Conservation (phyloP, 2,797 vertebrate genomes). For the Novumbra hubbsi region DNA sequence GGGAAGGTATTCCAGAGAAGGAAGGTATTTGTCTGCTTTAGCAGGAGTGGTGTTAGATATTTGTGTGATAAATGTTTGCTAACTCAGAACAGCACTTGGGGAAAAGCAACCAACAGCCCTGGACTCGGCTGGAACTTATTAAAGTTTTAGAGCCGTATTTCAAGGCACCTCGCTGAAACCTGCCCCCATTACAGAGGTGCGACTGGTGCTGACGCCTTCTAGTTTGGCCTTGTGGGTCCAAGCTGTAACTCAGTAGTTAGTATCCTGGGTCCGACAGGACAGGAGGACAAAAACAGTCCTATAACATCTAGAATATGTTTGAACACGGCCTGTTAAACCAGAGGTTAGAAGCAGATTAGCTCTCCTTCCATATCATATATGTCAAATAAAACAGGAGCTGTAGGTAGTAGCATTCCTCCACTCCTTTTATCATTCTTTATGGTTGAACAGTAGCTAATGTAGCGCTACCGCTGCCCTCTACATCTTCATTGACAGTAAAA, state of each 20-base stretch:
- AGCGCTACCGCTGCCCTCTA: constrained; percentile 60
- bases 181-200: constrained; percentile 76
- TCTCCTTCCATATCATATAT: constrained; percentile 39
- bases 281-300: constrained; percentile 23
- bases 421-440: constrained; percentile 53
- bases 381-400: constrained; percentile 49
- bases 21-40: constrained; percentile 86
- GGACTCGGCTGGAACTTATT: constrained; percentile 79
- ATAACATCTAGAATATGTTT: constrained; percentile 34
- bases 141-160: constrained; percentile 77
- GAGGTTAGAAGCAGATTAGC: constrained; percentile 16
- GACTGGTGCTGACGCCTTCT: constrained; percentile 52
- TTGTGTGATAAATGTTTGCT: constrained; percentile 82
- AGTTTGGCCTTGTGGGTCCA: constrained; percentile 42
- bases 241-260: constrained; percentile 46
- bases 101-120: constrained; percentile 69
- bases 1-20: constrained; percentile 72
- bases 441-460: constrained; percentile 61
- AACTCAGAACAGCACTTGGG: constrained; percentile 78
- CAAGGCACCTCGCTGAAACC: constrained; percentile 68
- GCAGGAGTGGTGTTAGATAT: constrained; percentile 75
- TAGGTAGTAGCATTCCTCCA: constrained; percentile 43
- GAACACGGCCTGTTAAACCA: constrained; percentile 28
- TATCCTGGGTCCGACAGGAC: constrained; percentile 35
- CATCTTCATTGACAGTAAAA: constrained; percentile 58